Evolutionary conservation across 2,888 invertebrate species (phyloP).

Genomic region (Sphaeridia pumilis): DNA sequence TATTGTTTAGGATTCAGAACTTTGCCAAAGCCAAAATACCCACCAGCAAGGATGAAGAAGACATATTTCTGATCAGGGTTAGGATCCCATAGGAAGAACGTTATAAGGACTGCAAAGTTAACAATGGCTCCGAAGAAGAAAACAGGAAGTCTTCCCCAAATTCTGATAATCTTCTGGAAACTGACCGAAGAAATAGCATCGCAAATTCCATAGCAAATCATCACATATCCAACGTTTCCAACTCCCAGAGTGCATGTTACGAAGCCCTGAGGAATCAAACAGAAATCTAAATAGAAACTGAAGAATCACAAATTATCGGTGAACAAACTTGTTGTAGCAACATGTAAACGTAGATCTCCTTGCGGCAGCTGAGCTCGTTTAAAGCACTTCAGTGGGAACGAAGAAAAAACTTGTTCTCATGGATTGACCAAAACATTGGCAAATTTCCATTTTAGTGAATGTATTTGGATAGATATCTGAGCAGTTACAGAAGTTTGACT

Average conservation of each 20-base stretch:
- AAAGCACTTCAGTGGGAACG: too few relatives aligned
- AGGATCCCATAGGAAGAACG: slow-evolving; percentile 74
- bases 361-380: too few relatives aligned
- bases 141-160: slow-evolving; percentile 74
- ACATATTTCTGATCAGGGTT: slow-evolving; percentile 63
- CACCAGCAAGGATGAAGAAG: slow-evolving; percentile 83
- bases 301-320: too few relatives aligned
- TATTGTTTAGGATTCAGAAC: background rate
- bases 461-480: too few relatives aligned
- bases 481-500: too few relatives aligned
- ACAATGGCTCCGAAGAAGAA: slow-evolving; percentile 62
- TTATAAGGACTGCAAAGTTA: slow-evolving; percentile 65
- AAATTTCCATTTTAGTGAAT: too few relatives aligned
- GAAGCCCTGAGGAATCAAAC: slow-evolving; percentile 77
- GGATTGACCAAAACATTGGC: too few relatives aligned
- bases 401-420: too few relatives aligned
- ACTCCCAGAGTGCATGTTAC: slow-evolving; percentile 83
- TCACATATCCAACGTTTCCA: slow-evolving; percentile 86
- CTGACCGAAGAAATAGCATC: slow-evolving; percentile 83
- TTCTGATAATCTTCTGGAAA: slow-evolving; percentile 85
- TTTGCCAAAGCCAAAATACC: slow-evolving; percentile 60
- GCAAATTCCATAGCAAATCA: slow-evolving; percentile 89
- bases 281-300: too few relatives aligned
- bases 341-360: too few relatives aligned
- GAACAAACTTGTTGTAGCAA: too few relatives aligned